Conservation (phyloP, 2,888 invertebrate species). For the Schizotus pectinicornis region DNA sequence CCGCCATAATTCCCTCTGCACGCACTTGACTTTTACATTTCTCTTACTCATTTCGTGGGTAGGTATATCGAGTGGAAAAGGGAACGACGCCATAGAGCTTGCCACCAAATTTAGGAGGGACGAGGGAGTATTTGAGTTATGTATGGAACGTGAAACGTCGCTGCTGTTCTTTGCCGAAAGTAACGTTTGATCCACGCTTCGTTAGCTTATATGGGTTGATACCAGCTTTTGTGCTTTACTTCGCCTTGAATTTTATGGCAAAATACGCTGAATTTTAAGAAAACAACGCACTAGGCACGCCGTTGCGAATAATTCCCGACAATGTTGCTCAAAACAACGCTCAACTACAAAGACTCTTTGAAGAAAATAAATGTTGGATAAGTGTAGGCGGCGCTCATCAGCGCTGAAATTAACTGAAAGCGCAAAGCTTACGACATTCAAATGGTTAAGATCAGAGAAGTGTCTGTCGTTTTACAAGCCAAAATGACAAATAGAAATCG, state of each 20-base stretch:
- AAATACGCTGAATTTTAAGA: constrained; percentile 1
- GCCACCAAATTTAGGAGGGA: constrained; percentile 14
- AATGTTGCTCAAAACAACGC: too few relatives aligned
- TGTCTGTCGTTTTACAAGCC: too few relatives aligned
- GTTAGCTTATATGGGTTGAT: constrained; percentile 40
- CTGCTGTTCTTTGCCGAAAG: constrained; percentile 22
- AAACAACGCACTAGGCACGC: constrained; percentile 3
- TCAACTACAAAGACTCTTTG: too few relatives aligned
- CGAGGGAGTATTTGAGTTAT: constrained; percentile 40
- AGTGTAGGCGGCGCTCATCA: too few relatives aligned
- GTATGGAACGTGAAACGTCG: constrained; percentile 43
- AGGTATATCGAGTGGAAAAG: not conserved
- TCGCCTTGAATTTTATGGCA: constrained; percentile 39
- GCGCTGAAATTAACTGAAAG: too few relatives aligned
- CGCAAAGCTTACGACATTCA: too few relatives aligned
- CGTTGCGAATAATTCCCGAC: too few relatives aligned
- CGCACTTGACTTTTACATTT: constrained; percentile 10
- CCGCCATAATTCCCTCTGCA: constrained; percentile 17
- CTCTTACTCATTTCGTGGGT: not conserved
- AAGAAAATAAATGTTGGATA: too few relatives aligned
- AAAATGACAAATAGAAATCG: too few relatives aligned
- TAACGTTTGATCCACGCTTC: constrained; percentile 34
- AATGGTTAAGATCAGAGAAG: too few relatives aligned
- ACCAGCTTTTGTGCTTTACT: constrained; percentile 42
- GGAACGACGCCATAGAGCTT: not conserved